These are phyloP conservation scores for Hydropotes inermis DNA, from an alignment of 2,113 vertebrate species.

Conservation along the genomic window DNA sequence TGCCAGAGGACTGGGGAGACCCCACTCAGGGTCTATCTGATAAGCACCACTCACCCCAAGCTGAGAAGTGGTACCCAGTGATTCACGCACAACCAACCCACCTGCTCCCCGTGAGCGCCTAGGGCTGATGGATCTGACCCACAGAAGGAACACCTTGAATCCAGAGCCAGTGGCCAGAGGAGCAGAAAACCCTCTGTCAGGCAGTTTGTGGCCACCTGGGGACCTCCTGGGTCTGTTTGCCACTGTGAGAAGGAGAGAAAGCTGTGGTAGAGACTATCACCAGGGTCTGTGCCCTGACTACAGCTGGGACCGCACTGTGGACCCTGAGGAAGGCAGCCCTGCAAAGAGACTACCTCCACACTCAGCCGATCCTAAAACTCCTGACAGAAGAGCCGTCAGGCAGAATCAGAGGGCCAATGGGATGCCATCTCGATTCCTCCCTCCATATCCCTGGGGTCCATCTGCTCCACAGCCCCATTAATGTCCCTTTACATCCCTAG, in stretches of 20 bases:
- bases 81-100: background rate
- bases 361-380: background rate
- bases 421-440: background rate
- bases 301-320: background rate
- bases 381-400: background rate
- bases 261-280: background rate
- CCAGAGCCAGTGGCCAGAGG: background rate
- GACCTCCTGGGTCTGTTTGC: background rate
- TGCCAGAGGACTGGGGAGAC: background rate
- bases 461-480: background rate
- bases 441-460: background rate
- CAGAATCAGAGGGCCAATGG: background rate
- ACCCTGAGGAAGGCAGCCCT: background rate
- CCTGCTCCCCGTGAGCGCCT: rapidly evolving
- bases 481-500: background rate
- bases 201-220: rapidly evolving
- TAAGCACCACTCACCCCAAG: background rate
- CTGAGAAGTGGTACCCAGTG: background rate
- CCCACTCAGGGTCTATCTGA: background rate
- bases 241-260: background rate
- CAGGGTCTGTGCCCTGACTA: background rate
- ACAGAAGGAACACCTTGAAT: background rate
- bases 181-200: background rate
- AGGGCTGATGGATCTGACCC: background rate
- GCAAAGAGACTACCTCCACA: too few species aligned